Evolutionary conservation across 2,797 vertebrate genomes (phyloP), one percentile per base, ranked within the genome.

Genomic region (Synanceia verrucosa): DNA sequence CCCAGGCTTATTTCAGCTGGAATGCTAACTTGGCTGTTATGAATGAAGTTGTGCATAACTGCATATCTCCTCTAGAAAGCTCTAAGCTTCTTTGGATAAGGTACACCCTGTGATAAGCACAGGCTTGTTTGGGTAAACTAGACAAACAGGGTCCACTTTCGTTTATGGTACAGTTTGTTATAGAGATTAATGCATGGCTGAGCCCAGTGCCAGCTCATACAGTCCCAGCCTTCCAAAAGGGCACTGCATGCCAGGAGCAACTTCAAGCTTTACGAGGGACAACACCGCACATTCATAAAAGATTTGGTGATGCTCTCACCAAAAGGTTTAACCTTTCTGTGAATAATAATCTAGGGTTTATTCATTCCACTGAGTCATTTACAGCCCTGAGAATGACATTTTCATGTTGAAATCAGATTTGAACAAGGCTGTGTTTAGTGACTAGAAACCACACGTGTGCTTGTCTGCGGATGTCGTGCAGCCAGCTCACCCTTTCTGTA

Each of bases 401-500:
- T 73, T 48, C 34, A 14, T 6, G 9, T 28, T 64, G n/a, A 57
- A 28, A 67, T 53, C 33, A 65, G 69, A 62, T 62, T 53, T 44
- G 12, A 12, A 65, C 34, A 13, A 28, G 57, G 64, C 36, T 18
- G 24, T 26, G 65, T 79, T 63, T 29, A 11, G 37, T 62, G 9
- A 3, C 7, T n/a, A n/a, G 34, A 18, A 23, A 23, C 24, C 4
- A 29, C 52, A 68, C 9, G 26, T 61, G 31, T 33, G 48, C 46
- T 67, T 37, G 50, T 75, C 64, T 67, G 19, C 44, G 31, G 47
- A 41, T 43, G 34, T 14, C 10, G 53, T 13, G 36, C 19, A 23
- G 46, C 37, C 41, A 6, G 64, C 95, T 95, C 88, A 99, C 98
- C 98, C 98, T 0, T 97, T 96, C 68, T 89, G 88, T 1, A 99